Evolutionary conservation across 2,888 invertebrate species (phyloP).

Genomic region (Acrocyrtus sp.): DNA sequence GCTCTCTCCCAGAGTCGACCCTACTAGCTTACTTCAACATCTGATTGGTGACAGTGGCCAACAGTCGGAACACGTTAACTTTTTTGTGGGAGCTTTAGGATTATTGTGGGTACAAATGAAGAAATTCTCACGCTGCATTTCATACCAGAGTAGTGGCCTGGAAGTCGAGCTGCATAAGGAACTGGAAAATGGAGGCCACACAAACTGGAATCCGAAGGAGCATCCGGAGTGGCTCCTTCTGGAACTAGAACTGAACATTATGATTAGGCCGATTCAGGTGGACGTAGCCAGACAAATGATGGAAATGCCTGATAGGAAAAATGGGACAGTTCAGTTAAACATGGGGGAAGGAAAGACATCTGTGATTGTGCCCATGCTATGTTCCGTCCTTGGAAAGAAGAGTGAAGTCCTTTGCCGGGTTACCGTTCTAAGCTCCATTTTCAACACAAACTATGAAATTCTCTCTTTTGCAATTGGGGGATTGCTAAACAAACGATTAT

Average conservation of each 20-base stretch:
- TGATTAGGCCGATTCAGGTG: constrained; percentile 45
- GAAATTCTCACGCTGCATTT: constrained; percentile 15
- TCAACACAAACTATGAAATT: constrained; percentile 37
- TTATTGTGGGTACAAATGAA: constrained; percentile 30
- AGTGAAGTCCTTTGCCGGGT: constrained; percentile 45
- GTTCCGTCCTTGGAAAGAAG: constrained; percentile 22
- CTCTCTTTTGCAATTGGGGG: constrained; percentile 48
- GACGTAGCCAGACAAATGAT: constrained; percentile 45
- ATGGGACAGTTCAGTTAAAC: constrained; percentile 55
- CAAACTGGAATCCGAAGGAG: constrained; percentile 34
- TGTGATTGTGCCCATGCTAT: constrained; percentile 56
- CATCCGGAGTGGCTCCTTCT: constrained; percentile 55
- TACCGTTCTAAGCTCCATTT: constrained; percentile 53
- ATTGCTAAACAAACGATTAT: constrained; percentile 42
- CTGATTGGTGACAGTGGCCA: neutral
- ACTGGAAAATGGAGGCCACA: constrained; percentile 15
- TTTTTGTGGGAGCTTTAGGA: neutral
- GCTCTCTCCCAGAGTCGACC: constrained; percentile 17
- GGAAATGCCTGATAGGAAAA: constrained; percentile 24
- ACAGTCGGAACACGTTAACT: neutral
- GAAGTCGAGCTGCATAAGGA: constrained; percentile 10
- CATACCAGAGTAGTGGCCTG: neutral
- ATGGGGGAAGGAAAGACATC: constrained; percentile 60
- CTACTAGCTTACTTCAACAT: constrained; percentile 3
- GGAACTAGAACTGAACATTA: constrained; percentile 53